phyloP scores from a whole-genome alignment of 2,888 invertebrate species.

The Leptinotarsa rubiginosa region DNA sequence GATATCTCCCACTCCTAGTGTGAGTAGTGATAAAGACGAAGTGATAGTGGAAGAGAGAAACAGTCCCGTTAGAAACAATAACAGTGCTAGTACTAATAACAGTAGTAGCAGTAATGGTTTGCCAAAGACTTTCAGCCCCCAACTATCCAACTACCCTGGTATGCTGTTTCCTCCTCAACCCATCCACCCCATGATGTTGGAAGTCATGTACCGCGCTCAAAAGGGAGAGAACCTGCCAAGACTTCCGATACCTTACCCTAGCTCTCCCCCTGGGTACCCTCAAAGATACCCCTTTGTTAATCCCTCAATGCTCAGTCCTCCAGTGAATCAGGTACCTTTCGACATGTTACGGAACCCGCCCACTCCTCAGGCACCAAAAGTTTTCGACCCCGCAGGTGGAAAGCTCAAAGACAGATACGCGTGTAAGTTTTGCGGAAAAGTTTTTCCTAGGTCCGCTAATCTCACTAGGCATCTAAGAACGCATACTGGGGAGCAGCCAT shows the following conservation, averaged over 20 bases:
- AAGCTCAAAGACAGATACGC: slow-evolving; percentile 91
- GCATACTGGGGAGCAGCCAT: slow-evolving; percentile 98
- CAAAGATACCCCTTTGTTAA: slow-evolving; percentile 67
- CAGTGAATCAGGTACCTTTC: slow-evolving; percentile 68
- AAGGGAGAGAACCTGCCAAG: slow-evolving; percentile 70
- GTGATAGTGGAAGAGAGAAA: slow-evolving; percentile 59
- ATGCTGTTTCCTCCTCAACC: slow-evolving; percentile 73
- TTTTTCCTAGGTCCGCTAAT: slow-evolving; percentile 97
- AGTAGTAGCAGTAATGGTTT: slow-evolving; percentile 47
- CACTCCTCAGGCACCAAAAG: slow-evolving; percentile 60
- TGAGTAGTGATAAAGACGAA: slow-evolving; percentile 62
- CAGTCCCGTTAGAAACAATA: slow-evolving; percentile 54
- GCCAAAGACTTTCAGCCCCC: slow-evolving; percentile 61
- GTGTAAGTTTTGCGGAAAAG: slow-evolving; percentile 97
- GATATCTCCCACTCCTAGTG: slow-evolving; percentile 72
- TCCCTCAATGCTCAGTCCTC: slow-evolving; percentile 65
- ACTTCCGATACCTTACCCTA: slow-evolving; percentile 72
- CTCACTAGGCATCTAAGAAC: slow-evolving; percentile 96
- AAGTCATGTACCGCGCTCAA: slow-evolving; percentile 75
- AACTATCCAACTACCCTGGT: slow-evolving; percentile 64
- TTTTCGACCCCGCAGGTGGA: slow-evolving; percentile 69
- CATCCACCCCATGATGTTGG: slow-evolving; percentile 78
- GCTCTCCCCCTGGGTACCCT: slow-evolving; percentile 66
- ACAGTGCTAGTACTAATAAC: slow-evolving; percentile 50
- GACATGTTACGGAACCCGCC: slow-evolving; percentile 69